Evolutionary conservation across 2,888 invertebrate species (phyloP).

Genomic region (Tridacna crocea): DNA sequence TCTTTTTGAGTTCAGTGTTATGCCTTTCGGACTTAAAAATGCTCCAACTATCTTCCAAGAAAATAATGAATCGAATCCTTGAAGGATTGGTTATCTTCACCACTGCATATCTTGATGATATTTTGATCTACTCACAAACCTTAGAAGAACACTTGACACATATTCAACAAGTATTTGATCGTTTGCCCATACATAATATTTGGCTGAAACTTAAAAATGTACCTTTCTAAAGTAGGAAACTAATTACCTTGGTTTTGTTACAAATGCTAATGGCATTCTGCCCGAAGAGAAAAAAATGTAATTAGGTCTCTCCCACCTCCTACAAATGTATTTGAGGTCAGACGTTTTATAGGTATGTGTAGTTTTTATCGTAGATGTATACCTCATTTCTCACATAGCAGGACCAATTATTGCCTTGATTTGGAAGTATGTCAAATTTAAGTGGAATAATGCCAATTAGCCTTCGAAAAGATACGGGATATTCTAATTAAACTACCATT

Average conservation of each 20-base stretch:
- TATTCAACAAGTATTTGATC: neutral
- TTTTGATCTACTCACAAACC: constrained; percentile 14
- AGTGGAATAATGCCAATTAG: no score
- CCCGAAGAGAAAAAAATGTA: constrained; percentile 22
- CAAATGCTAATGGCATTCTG: constrained; percentile 1
- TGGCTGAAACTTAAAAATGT: constrained; percentile 1
- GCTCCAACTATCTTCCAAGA: constrained; percentile 41
- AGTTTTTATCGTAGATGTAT: no score
- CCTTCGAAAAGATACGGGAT: no score
- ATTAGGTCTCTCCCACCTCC: constrained; percentile 3
- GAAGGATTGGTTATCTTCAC: constrained; percentile 45
- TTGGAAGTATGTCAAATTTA: no score
- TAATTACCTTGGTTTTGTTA: constrained; percentile 14
- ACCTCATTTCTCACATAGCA: no score
- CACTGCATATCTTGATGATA: constrained; percentile 2
- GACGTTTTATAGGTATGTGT: no score
- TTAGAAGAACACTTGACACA: neutral
- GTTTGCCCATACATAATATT: neutral
- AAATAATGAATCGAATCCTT: constrained; percentile 42
- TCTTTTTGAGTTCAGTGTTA: constrained; percentile 39
- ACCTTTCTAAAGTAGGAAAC: constrained; percentile 1
- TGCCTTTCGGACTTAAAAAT: constrained; percentile 41
- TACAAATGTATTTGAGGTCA: no score
- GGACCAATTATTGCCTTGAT: no score
- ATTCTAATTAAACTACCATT: no score